Evolutionary conservation across 1,140 invertebrate species (phyloP).

Genomic region (Pemphigus obesinymphae): DNA sequence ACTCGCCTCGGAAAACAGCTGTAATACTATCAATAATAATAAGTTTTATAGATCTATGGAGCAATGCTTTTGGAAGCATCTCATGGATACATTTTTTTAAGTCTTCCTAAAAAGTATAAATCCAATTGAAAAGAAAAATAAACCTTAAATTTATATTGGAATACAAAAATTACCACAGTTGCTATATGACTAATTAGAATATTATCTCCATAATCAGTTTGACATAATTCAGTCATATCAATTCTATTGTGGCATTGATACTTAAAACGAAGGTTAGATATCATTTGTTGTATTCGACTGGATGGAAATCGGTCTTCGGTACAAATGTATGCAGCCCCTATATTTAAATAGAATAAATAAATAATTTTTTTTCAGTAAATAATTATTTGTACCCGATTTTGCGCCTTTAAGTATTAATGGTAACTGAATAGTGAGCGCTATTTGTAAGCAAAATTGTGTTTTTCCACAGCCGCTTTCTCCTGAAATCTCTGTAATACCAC

Average conservation of each 20-base stretch:
- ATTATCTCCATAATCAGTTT: constrained; percentile 51
- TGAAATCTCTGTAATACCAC: constrained; percentile 75
- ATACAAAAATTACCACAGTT: constrained; percentile 54
- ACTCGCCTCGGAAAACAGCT: constrained; percentile 64
- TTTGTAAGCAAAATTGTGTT: constrained; percentile 76
- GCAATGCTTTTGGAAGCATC: constrained; percentile 53
- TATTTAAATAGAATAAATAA: neutral
- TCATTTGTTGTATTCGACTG: constrained; percentile 58
- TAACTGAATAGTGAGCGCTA: constrained; percentile 60
- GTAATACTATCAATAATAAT: constrained; percentile 73
- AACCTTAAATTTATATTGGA: too few relatives aligned
- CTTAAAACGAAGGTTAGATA: constrained; percentile 44
- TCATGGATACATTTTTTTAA: constrained; percentile 57
- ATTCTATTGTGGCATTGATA: constrained; percentile 45
- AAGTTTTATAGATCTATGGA: constrained; percentile 54
- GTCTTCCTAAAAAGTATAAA: constrained; percentile 53
- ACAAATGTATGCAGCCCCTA: constrained; percentile 67
- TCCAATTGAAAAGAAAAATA: constrained; percentile 12
- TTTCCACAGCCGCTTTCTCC: constrained; percentile 79
- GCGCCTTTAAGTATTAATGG: constrained; percentile 52
- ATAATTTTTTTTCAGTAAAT: neutral
- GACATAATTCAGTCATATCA: constrained; percentile 47
- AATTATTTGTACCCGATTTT: constrained; percentile 53
- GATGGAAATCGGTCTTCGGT: constrained; percentile 73
- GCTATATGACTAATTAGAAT: constrained; percentile 60